Conservation (phyloP, 2,113 vertebrate species). For the Passer montanus region DNA sequence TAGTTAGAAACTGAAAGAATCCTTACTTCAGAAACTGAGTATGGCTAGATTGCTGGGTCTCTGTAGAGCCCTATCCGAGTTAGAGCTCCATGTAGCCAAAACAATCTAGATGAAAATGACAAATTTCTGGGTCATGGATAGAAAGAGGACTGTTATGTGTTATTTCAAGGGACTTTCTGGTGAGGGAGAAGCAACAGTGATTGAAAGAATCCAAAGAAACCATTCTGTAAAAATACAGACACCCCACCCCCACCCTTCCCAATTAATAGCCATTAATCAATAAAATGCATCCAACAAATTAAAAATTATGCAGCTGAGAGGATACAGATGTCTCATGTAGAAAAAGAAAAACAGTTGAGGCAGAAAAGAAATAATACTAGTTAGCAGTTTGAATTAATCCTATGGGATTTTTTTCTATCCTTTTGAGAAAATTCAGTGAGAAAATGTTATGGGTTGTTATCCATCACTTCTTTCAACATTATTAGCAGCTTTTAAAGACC, state of each 20-base stretch:
- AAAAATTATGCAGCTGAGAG: background rate
- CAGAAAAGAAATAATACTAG: background rate
- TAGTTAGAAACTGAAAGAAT: background rate
- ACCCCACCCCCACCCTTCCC: rapidly evolving
- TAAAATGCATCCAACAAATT: background rate
- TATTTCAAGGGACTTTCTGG: background rate
- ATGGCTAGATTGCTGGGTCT: background rate
- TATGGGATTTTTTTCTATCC: background rate
- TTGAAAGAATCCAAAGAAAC: background rate
- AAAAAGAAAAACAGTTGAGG: background rate
- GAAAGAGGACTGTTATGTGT: background rate
- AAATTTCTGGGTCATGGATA: background rate
- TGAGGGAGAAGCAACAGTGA: background rate
- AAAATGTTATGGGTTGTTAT: background rate
- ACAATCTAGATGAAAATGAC: background rate
- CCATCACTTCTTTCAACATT: background rate
- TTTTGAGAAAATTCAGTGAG: background rate
- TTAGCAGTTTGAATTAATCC: background rate
- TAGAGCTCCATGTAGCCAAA: background rate
- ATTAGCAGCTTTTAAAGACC: background rate
- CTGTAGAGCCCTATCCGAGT: background rate
- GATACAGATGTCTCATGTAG: background rate
- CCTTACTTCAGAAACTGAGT: background rate
- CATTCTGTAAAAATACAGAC: background rate
- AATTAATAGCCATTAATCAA: background rate